Conservation (phyloP, 1,140 invertebrate species). For the Melanaphis sacchari region DNA sequence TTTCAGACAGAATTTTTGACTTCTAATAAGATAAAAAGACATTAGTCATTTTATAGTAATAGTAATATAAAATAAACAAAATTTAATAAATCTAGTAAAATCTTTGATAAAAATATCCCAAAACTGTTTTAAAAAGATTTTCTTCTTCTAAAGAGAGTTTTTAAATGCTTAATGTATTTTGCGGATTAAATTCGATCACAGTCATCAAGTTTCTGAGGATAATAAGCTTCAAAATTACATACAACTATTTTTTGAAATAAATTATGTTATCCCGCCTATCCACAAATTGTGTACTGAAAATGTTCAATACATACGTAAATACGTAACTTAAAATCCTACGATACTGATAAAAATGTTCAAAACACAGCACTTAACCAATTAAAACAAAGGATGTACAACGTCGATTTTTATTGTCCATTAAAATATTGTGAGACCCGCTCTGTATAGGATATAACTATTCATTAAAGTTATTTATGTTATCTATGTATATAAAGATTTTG, state of each 20-base stretch:
- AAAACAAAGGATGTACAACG: neutral
- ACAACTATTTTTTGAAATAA: neutral
- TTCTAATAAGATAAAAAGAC: too few relatives aligned
- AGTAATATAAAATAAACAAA: too few relatives aligned
- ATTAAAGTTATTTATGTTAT: neutral
- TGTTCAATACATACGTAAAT: neutral
- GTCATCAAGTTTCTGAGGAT: neutral
- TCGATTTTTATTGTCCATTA: neutral
- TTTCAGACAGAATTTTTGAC: too few relatives aligned
- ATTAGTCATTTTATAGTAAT: too few relatives aligned
- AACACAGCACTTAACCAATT: neutral
- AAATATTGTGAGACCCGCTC: neutral
- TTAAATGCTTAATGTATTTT: neutral
- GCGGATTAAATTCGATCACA: neutral
- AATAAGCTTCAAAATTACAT: neutral
- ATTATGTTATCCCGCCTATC: neutral
- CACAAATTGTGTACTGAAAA: neutral
- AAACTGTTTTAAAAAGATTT: too few relatives aligned
- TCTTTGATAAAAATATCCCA: too few relatives aligned
- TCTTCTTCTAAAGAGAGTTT: too few relatives aligned
- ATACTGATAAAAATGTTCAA: neutral
- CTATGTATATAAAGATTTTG: neutral
- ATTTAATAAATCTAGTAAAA: too few relatives aligned
- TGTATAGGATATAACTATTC: neutral
- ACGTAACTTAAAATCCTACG: neutral